phyloP scores from a whole-genome alignment of 2,797 vertebrate species.

The Psittacula derbiana region DNA sequence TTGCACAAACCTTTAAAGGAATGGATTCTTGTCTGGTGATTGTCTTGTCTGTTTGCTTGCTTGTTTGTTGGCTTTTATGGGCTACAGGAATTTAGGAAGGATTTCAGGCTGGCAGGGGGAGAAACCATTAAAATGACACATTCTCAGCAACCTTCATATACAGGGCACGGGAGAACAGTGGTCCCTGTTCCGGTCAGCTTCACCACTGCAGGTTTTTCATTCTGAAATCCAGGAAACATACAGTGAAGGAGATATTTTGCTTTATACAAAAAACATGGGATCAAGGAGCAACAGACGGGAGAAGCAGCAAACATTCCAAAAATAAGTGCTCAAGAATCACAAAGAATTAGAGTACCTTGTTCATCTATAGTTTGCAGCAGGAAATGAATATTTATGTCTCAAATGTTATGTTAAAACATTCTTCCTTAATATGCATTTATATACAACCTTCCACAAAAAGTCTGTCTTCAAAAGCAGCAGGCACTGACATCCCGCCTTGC shows the following conservation, averaged over 20 bases:
- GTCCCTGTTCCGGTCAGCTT: background rate
- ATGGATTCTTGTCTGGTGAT: background rate
- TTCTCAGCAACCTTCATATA: background rate
- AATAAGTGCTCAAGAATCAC: conserved; percentile 20
- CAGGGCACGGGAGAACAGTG: background rate
- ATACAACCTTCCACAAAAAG: conserved; percentile 64
- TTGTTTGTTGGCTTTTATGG: background rate
- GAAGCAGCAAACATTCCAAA: background rate
- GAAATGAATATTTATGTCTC: conserved; percentile 67
- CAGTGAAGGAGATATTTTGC: background rate
- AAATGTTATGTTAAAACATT: conserved; percentile 67
- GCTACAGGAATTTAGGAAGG: background rate
- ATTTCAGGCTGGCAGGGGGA: background rate
- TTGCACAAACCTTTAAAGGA: background rate
- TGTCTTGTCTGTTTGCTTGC: background rate
- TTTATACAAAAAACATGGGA: background rate
- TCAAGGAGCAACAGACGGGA: background rate
- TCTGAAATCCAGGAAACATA: background rate
- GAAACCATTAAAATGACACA: background rate
- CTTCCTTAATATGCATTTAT: conserved; percentile 64
- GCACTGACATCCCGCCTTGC: conserved; percentile 54
- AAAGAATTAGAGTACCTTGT: conserved; percentile 48
- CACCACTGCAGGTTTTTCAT: background rate
- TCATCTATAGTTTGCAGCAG: conserved; percentile 53
- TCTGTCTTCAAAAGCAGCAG: conserved; percentile 63